phyloP scores from a whole-genome alignment of 2,113 vertebrate species.

The Procavia capensis region DNA sequence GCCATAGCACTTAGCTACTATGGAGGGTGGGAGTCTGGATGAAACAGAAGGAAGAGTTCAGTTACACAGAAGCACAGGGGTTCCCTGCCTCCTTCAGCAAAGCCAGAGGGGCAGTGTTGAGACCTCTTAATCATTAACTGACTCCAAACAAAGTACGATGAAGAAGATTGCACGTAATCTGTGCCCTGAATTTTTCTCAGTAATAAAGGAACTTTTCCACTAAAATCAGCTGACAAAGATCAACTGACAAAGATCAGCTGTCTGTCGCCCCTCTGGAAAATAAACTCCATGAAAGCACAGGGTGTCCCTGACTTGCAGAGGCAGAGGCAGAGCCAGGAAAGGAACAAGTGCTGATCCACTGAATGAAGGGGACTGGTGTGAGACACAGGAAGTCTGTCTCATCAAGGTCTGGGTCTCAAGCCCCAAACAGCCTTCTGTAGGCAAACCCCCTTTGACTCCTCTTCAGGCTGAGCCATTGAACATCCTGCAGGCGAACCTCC shows the following conservation, averaged over 20 bases:
- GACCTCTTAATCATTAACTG: background rate
- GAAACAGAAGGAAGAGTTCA: background rate
- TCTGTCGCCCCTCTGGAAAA: background rate
- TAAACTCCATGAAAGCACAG: background rate
- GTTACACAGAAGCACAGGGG: background rate
- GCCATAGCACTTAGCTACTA: no score
- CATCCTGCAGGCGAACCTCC: background rate
- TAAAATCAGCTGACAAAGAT: background rate
- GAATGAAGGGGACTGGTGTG: background rate
- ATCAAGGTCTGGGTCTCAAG: background rate
- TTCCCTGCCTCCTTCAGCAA: background rate
- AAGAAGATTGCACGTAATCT: background rate
- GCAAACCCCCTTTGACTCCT: background rate
- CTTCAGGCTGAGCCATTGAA: background rate
- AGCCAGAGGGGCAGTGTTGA: background rate
- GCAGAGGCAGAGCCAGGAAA: no score
- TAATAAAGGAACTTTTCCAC: background rate
- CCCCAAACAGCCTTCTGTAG: background rate
- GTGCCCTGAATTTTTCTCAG: background rate
- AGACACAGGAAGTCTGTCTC: background rate
- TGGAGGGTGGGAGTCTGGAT: background rate
- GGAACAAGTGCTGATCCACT: background rate
- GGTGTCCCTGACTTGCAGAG: fast-evolving
- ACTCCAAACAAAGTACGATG: background rate
- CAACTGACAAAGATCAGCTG: background rate